Percentiles rank a stretch among this genome's conserved stretches.
These are phyloP conservation scores for Ochropacha duplaris DNA, from an alignment of 2,888 invertebrate species.

Conservation along the genomic window DNA sequence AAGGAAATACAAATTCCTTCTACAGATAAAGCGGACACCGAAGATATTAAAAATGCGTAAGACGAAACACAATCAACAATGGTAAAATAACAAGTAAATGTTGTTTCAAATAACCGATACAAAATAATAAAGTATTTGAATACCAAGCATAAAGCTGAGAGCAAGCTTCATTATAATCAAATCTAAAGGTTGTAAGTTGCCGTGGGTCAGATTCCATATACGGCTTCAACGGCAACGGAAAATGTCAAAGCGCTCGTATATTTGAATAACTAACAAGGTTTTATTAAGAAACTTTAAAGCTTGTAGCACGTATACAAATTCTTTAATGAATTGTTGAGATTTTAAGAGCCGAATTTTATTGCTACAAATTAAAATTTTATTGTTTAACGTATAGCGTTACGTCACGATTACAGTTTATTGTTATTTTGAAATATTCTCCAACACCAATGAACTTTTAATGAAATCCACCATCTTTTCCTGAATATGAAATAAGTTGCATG, in stretches of 20 bases:
- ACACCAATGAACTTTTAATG: neutral
- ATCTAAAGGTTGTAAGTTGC: neutral
- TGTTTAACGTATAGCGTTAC: neutral
- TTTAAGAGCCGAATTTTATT: neutral
- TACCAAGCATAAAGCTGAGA: neutral
- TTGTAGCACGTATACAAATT: constrained; percentile 4
- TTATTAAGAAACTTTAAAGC: neutral
- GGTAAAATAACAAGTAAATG: neutral
- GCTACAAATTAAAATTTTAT: neutral
- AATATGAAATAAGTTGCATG: too few species aligned
- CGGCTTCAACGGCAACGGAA: constrained; percentile 17
- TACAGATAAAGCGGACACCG: neutral
- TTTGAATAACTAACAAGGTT: constrained; percentile 25
- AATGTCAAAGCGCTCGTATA: constrained; percentile 16
- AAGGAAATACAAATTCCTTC: neutral
- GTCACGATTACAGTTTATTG: neutral
- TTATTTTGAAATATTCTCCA: neutral
- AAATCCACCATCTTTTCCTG: neutral
- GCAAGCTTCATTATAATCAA: neutral
- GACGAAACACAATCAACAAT: neutral
- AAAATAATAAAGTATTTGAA: neutral
- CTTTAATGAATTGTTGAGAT: neutral
- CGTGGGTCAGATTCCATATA: constrained; percentile 22
- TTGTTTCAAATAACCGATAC: neutral
- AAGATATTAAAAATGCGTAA: neutral